Conservation (phyloP, 1,140 invertebrate genomes). For the Chionoecetes opilio region DNA sequence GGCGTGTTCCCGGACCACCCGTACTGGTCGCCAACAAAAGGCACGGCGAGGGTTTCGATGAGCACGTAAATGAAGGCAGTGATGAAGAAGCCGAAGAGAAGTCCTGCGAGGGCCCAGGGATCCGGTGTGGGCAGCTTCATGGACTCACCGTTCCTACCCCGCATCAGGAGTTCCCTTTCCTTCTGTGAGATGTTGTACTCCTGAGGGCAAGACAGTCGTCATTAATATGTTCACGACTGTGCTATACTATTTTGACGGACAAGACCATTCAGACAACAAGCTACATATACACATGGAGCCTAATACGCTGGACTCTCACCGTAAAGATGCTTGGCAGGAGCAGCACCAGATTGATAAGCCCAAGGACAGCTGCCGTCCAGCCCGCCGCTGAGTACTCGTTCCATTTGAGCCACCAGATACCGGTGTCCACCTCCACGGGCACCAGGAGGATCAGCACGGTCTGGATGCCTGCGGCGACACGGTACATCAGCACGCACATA, state of each 20-base stretch:
- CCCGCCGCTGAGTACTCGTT: conserved; percentile 74
- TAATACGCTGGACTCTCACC: conserved; percentile 46
- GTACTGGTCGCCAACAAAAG: conserved; percentile 77
- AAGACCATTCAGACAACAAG: no score
- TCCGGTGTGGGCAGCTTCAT: conserved; percentile 87
- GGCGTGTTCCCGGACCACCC: conserved; percentile 72
- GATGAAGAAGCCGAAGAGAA: conserved; percentile 92
- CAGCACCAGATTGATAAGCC: conserved; percentile 75
- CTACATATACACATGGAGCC: not conserved
- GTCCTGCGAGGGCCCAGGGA: conserved; percentile 89
- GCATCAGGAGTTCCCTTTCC: conserved; percentile 59
- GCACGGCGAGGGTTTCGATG: conserved; percentile 90
- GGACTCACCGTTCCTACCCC: not conserved
- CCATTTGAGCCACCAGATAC: conserved; percentile 55
- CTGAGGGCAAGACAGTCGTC: conserved; percentile 59
- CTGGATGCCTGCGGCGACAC: conserved; percentile 62
- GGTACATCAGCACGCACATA: not conserved
- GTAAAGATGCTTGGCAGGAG: conserved; percentile 73
- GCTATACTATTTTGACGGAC: not conserved
- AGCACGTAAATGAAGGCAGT: conserved; percentile 95
- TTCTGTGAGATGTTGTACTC: conserved; percentile 77
- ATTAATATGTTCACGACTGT: not conserved
- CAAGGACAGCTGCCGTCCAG: conserved; percentile 66
- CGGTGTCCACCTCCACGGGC: conserved; percentile 50
- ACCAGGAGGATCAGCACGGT: conserved; percentile 54